phyloP scores from a whole-genome alignment of 2,113 vertebrate species.

The Aptenodytes forsteri region DNA sequence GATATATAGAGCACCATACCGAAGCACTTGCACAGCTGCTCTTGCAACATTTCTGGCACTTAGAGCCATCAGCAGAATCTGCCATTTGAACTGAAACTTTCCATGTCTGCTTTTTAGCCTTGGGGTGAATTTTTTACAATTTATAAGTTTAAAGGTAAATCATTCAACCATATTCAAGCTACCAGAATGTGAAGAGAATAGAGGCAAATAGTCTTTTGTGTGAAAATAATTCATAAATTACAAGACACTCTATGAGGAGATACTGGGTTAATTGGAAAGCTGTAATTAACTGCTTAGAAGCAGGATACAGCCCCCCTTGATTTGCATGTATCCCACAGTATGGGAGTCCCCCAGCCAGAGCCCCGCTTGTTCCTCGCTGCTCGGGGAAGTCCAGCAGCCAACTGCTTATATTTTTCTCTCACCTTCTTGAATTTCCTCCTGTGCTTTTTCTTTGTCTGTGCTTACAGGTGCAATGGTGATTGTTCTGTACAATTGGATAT shows the following conservation, averaged over 20 bases:
- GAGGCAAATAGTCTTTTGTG: not conserved
- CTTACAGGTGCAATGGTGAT: not conserved
- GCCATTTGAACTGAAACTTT: not conserved
- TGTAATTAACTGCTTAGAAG: not conserved
- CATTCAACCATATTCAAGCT: not conserved
- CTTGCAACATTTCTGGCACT: not conserved
- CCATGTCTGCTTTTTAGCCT: not conserved
- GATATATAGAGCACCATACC: not conserved
- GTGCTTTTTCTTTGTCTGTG: not conserved
- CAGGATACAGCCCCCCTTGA: not conserved
- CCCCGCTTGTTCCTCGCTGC: rapidly evolving
- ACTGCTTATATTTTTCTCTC: not conserved
- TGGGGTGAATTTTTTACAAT: not conserved
- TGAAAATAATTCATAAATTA: not conserved
- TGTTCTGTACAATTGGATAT: not conserved
- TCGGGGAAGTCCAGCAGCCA: not conserved
- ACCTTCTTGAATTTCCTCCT: not conserved
- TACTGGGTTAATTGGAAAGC: not conserved
- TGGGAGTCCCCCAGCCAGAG: not conserved
- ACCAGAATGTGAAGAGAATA: not conserved
- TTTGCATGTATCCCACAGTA: rapidly evolving
- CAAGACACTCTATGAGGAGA: not conserved
- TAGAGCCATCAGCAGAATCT: not conserved
- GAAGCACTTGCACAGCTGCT: not conserved
- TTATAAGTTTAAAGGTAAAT: not conserved